Base-by-base conservation (phyloP, 1,140 invertebrate species). In the Leguminivora glycinivorella region DNA sequence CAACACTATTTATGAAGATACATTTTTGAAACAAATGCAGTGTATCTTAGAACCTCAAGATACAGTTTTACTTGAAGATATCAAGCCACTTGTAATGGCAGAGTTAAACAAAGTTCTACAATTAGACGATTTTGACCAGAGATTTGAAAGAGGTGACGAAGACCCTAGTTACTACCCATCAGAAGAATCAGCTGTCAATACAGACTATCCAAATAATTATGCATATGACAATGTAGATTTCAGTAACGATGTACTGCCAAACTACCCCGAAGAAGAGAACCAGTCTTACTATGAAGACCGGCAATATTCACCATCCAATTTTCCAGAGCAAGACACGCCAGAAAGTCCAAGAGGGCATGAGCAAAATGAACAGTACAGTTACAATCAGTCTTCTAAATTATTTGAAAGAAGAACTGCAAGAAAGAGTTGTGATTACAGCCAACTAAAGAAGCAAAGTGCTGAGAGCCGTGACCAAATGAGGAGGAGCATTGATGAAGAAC, bases 21-120 rank as follows among this genome's bases (percentile, higher is more conserved):
- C 88, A 68, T 91, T 91, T 72, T 82, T 91, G 78, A 90, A 89
- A 82, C 89, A 91, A 76, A 91, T 91, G 89, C 89, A 91, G 68
- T 85, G 85, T 73, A 82, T 91, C 22, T 72, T 91, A 56, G 88
- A 91, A 71, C 88, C 89, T n/a, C 88, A 90, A 70, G 89, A 90
- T 63, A 90, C 88, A 58, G 72, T 91, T 29, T 74, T 90, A 22
- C 77, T 91, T 60, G 87, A 90, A 79, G 88, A 91, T 72, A 88
- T 91, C 56, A 91, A 90, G 68, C 89, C 89, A n/a, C 76, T 91
- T 70, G 87, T 91, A 4, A 82, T 91, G 83, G 88, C 86, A 34
- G 88, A 90, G 72, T 73, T 91, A 1, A 87, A 74, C 71, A 91
- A 87, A 77, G 83, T 88, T 5, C 77, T 91, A 14, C 83, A 89